Evolutionary conservation across 1,140 invertebrate species (phyloP).

Genomic region (Euura lappo): DNA sequence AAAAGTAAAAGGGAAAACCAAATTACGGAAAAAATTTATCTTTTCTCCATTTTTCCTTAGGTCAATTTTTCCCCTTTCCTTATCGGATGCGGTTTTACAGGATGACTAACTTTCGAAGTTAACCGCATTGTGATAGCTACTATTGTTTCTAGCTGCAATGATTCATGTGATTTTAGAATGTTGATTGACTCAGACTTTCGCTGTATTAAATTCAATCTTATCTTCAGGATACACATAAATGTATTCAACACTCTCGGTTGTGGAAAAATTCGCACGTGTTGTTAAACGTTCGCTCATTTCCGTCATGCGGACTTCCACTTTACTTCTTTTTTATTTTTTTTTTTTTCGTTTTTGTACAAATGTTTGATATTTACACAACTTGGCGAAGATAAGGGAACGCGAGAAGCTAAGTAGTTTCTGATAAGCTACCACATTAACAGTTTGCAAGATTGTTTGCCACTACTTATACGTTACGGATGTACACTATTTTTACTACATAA

Average conservation of each 20-base stretch:
- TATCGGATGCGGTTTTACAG: too few species aligned
- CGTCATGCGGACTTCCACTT: neutral
- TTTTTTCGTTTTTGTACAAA: neutral
- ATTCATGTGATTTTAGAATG: too few species aligned
- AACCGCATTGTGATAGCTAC: too few species aligned
- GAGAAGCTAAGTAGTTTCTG: neutral
- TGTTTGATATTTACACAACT: neutral
- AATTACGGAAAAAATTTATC: too few species aligned
- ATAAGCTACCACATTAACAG: neutral
- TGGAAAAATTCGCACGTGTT: constrained; percentile 2
- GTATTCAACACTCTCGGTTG: neutral
- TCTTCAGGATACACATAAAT: neutral
- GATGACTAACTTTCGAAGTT: too few species aligned
- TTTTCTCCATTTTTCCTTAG: too few species aligned
- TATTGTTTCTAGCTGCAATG: too few species aligned
- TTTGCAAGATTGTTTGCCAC: neutral
- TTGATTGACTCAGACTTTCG: too few species aligned
- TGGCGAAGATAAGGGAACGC: neutral
- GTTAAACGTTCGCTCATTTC: neutral
- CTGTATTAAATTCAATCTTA: too few species aligned
- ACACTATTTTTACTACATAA: neutral
- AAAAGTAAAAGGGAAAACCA: too few species aligned
- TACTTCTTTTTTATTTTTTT: neutral
- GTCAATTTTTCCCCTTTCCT: too few species aligned
- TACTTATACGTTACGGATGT: neutral